phyloP scores from a whole-genome alignment of 2,797 vertebrate genomes.

The Aphelocoma californica region DNA sequence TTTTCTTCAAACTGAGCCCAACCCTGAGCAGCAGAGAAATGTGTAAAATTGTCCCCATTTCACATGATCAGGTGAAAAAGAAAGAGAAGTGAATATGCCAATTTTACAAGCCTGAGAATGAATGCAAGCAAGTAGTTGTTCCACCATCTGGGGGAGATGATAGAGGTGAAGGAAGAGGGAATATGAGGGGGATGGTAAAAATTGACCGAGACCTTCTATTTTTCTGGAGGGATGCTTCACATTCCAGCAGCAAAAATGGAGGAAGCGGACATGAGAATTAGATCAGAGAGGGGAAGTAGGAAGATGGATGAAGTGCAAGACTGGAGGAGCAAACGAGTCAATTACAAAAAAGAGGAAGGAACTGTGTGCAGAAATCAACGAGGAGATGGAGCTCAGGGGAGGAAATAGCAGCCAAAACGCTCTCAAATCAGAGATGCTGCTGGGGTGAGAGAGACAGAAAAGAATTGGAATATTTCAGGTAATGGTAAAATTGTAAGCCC shows the following conservation, averaged over 20 bases:
- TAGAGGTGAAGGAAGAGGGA: slow-evolving; percentile 17
- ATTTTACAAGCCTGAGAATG: slow-evolving; percentile 21
- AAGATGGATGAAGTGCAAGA: slow-evolving; percentile 61
- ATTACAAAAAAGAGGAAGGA: slow-evolving; percentile 32
- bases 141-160: slow-evolving; percentile 34
- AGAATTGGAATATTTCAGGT: background rate
- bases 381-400: slow-evolving; percentile 41
- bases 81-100: background rate
- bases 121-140: background rate
- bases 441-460: background rate
- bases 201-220: slow-evolving; percentile 20
- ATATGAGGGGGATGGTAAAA: slow-evolving; percentile 7
- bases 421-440: background rate
- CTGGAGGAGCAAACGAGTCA: slow-evolving; percentile 50
- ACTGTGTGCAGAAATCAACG: background rate
- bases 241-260: slow-evolving; percentile 44
- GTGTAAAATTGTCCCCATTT: background rate
- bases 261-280: slow-evolving; percentile 28
- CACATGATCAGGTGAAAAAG: background rate
- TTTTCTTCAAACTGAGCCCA: background rate
- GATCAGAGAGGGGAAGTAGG: slow-evolving; percentile 51
- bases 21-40: background rate
- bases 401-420: slow-evolving; percentile 16
- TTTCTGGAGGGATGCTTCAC: slow-evolving; percentile 44
- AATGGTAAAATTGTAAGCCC: background rate